Percentiles rank a stretch among this genome's conserved stretches.
Evolutionary conservation across 2,888 invertebrate genomes (phyloP).

Genomic region (Sinohyriopsis cumingii): DNA sequence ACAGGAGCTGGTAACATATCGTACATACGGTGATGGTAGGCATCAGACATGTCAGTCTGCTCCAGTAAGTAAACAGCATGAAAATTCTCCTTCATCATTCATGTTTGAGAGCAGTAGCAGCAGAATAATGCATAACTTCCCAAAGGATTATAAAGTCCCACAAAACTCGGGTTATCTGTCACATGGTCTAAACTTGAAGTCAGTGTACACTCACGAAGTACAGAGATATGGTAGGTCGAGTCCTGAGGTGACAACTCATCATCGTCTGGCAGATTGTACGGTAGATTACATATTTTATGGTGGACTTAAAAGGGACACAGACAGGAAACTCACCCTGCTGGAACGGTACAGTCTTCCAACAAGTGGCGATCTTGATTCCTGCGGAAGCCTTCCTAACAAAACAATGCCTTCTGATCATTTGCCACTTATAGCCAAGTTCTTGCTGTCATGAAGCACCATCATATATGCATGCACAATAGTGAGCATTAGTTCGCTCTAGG

Average conservation of each 20-base stretch:
- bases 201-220: slow-evolving; percentile 79
- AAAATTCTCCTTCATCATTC: not conserved
- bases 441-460: slow-evolving; percentile 5
- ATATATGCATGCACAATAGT: too few species aligned
- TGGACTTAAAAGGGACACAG: slow-evolving; percentile 45
- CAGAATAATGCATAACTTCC: not conserved
- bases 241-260: slow-evolving; percentile 83
- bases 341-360: slow-evolving; percentile 81
- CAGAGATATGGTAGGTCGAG: slow-evolving; percentile 65
- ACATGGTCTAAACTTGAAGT: slow-evolving; percentile 80
- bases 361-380: slow-evolving; percentile 75
- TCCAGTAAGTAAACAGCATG: not conserved
- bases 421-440: slow-evolving; percentile 57
- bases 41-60: not conserved
- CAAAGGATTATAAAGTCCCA: slow-evolving; percentile 10
- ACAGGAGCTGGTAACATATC: too few species aligned
- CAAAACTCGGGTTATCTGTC: slow-evolving; percentile 79
- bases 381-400: slow-evolving; percentile 82
- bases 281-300: slow-evolving; percentile 93
- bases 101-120: not conserved
- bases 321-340: slow-evolving; percentile 76
- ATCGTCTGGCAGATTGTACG: slow-evolving; percentile 79
- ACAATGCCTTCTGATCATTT: slow-evolving; percentile 66
- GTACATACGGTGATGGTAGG: not conserved
- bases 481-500: too few species aligned